These are phyloP conservation scores for Xylocampa areola DNA, from an alignment of 2,888 invertebrate genomes.

Conservation along the genomic window DNA sequence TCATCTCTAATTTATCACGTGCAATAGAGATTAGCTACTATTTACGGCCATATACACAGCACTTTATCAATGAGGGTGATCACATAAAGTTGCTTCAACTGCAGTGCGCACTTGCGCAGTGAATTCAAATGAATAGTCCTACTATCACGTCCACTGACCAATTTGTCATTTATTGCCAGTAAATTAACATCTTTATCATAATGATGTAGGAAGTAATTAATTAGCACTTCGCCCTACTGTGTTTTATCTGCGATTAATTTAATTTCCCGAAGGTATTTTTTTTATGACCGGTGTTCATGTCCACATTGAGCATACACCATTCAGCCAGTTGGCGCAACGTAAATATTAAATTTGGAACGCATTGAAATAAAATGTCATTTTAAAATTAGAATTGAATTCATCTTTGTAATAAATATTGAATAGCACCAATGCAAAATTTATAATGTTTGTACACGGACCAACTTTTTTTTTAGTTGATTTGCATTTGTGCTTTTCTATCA, in stretches of 20 bases:
- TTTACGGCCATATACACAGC: conserved; percentile 15
- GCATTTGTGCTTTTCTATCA: too few relatives aligned
- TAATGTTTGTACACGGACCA: too few relatives aligned
- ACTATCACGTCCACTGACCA: conserved; percentile 25
- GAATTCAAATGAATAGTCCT: conserved; percentile 32
- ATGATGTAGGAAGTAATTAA: conserved; percentile 38
- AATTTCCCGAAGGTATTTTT: conserved; percentile 38
- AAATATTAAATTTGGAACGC: conserved; percentile 23
- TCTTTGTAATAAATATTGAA: too few relatives aligned
- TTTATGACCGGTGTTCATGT: conserved; percentile 3
- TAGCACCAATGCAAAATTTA: too few relatives aligned
- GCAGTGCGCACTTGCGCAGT: conserved; percentile 6
- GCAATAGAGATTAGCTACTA: conserved; percentile 8
- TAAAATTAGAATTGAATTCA: neutral
- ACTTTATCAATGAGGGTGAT: conserved; percentile 29
- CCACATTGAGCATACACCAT: neutral
- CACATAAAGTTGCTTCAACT: conserved; percentile 25
- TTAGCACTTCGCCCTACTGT: conserved; percentile 15
- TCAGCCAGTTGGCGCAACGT: neutral
- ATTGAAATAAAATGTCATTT: neutral
- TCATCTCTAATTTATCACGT: conserved; percentile 2
- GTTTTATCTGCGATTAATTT: conserved; percentile 16
- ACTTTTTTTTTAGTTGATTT: too few relatives aligned
- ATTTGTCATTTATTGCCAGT: conserved; percentile 39
- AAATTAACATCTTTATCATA: conserved; percentile 40